Evolutionary conservation across 2,888 invertebrate species (phyloP).

Genomic region (Metopia argyrocephala): DNA sequence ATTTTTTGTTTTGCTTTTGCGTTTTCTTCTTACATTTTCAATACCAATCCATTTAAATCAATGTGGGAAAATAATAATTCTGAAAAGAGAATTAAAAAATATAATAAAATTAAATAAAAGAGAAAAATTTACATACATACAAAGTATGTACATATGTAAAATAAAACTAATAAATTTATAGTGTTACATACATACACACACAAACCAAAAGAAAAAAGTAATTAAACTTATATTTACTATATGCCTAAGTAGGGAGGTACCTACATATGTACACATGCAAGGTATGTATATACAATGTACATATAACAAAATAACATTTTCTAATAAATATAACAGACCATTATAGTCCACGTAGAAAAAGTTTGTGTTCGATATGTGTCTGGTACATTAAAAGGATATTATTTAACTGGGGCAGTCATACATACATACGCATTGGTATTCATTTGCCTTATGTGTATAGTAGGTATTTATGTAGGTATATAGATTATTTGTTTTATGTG

Average conservation of each 20-base stretch:
- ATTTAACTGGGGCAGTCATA: slow-evolving; percentile 39
- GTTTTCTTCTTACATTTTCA: slow-evolving; percentile 30
- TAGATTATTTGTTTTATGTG: not conserved
- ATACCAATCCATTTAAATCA: slow-evolving; percentile 44
- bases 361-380: slow-evolving; percentile 41
- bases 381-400: slow-evolving; percentile 49
- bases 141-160: slow-evolving; percentile 18
- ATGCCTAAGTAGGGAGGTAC: not conserved
- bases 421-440: slow-evolving; percentile 43
- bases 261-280: not conserved
- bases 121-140: not conserved
- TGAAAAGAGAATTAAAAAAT: slow-evolving; percentile 30
- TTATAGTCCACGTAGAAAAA: slow-evolving; percentile 42
- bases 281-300: not conserved
- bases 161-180: slow-evolving; percentile 15
- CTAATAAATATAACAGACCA: not conserved
- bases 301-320: too few relatives aligned
- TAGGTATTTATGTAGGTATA: not conserved
- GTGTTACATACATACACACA: too few relatives aligned
- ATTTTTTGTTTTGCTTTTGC: slow-evolving; percentile 12
- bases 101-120: slow-evolving; percentile 26
- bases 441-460: slow-evolving; percentile 25
- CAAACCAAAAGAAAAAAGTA: not conserved
- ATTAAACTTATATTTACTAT: not conserved
- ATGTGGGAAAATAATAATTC: slow-evolving; percentile 30